Evolutionary conservation across 2,888 invertebrate species (phyloP), one percentile per base, ranked within the genome.

Genomic region (Alloplasta piceator): DNA sequence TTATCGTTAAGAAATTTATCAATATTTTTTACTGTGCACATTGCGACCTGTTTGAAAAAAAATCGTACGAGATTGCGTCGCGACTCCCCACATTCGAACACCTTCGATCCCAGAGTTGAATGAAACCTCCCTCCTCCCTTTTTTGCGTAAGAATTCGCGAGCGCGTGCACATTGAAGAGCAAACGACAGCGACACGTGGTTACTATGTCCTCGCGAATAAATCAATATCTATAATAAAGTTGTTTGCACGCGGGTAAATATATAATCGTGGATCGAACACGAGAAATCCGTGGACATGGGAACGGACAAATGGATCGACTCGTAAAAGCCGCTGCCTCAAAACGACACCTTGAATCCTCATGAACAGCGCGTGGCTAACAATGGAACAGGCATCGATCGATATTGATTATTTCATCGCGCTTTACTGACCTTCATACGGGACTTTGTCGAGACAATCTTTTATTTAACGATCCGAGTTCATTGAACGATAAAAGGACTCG

Each of bases 201-300:
- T 68, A 43, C 50, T 26, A 46, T 38, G 66, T 66, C 55, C 80
- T 43, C 71, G 60, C 55, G 84, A 39, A 39, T 80, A 86, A 88
- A 89, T 89, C 89, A 86, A 89, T 89, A 89, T 87, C 87, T 87
- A 87, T 88, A 89, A 89, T 88, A 88, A 88, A 86, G 86, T 87
- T 84, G 84, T 52, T 86, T 82, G 86, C 84, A 83, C 85, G 82
- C 76, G 73, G 82, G 60, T 71, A 71, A 74, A 78, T 63, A 77
- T 61, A 68, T 52, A 52, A 81, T 78, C 78, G 74, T 67, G 39
- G 68, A 38, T 73, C 64, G 58, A 63, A 67, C 77, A 58, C 77
- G 68, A 55, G 14, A 12, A n/a, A 10, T 16, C 41, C 66, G 39
- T 55, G 39, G 39, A 75, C 74, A 70, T 71, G 55, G 52, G 56